Conservation (phyloP, 2,888 invertebrate genomes). For the Globia sparganii region DNA sequence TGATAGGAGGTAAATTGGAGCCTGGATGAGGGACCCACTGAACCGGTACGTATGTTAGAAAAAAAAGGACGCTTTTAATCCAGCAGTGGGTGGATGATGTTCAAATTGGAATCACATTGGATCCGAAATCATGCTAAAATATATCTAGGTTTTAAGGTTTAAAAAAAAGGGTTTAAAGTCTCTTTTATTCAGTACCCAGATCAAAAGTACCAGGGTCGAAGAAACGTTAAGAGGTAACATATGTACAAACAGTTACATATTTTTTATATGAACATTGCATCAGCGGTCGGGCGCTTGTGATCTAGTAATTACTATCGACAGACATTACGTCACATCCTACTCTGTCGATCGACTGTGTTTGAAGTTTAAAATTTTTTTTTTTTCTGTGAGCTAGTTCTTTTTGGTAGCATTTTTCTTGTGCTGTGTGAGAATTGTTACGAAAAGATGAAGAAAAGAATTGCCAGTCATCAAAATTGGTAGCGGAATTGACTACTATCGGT, state of each 20-base stretch:
- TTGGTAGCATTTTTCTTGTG: not conserved
- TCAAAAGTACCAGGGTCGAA: conserved; percentile 26
- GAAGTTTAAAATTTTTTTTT: conserved; percentile 4
- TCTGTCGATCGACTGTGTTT: conserved; percentile 8
- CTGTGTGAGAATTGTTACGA: not conserved
- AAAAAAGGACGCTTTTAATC: too few relatives aligned
- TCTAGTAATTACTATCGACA: conserved; percentile 55
- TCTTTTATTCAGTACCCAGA: not conserved
- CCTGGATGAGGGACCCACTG: too few relatives aligned
- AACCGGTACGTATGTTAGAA: too few relatives aligned
- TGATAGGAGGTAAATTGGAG: too few relatives aligned
- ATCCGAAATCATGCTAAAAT: too few relatives aligned
- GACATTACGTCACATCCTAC: conserved; percentile 54
- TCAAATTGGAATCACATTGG: too few relatives aligned
- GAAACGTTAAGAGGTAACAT: conserved; percentile 16
- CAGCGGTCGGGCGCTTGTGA: conserved; percentile 51
- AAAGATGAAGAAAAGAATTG: not conserved
- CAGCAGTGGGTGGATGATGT: too few relatives aligned
- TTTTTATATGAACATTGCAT: conserved; percentile 45
- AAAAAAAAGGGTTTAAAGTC: not conserved
- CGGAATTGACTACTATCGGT: too few relatives aligned
- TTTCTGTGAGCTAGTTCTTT: not conserved
- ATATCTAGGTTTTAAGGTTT: too few relatives aligned
- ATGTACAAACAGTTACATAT: conserved; percentile 21
- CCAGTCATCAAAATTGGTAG: not conserved